These are phyloP conservation scores for Adela reaumurella DNA, from an alignment of 2,888 invertebrate genomes.

Conservation along the genomic window DNA sequence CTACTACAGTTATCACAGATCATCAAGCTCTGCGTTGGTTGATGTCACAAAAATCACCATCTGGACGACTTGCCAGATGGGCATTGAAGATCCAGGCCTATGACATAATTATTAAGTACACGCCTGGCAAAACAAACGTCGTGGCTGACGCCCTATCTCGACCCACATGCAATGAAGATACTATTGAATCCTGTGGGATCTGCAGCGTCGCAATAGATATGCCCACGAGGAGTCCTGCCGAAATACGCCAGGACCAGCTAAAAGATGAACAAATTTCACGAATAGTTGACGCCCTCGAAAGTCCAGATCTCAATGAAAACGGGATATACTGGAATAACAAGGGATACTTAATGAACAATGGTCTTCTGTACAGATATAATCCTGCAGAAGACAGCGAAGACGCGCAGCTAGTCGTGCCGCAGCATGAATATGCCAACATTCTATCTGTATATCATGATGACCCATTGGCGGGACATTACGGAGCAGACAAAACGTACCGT, in stretches of 20 bases:
- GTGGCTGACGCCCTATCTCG: conserved; percentile 8
- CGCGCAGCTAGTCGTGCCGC: conserved; percentile 15
- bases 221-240: too few species aligned
- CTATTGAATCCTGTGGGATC: neutral
- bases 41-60: conserved; percentile 23
- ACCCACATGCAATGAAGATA: conserved; percentile 11
- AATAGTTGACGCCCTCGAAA: conserved; percentile 4
- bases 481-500: conserved; percentile 4
- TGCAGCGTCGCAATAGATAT: too few species aligned
- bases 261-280: neutral
- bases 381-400: conserved; percentile 11
- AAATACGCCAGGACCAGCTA: too few species aligned
- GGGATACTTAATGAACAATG: conserved; percentile 15
- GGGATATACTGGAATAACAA: conserved; percentile 15
- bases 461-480: conserved; percentile 10
- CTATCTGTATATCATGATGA: conserved; percentile 12
- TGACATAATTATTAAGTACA: conserved; percentile 24
- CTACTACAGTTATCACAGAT: conserved; percentile 23
- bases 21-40: conserved; percentile 36
- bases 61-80: conserved; percentile 35
- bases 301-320: conserved; percentile 6
- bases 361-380: conserved; percentile 13
- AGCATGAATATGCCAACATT: conserved; percentile 13
- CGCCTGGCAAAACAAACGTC: conserved; percentile 20
- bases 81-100: conserved; percentile 25